Evolutionary conservation across 1,140 invertebrate genomes (phyloP), one percentile per base, ranked within the genome.

Genomic region (Leptinotarsa defecta): DNA sequence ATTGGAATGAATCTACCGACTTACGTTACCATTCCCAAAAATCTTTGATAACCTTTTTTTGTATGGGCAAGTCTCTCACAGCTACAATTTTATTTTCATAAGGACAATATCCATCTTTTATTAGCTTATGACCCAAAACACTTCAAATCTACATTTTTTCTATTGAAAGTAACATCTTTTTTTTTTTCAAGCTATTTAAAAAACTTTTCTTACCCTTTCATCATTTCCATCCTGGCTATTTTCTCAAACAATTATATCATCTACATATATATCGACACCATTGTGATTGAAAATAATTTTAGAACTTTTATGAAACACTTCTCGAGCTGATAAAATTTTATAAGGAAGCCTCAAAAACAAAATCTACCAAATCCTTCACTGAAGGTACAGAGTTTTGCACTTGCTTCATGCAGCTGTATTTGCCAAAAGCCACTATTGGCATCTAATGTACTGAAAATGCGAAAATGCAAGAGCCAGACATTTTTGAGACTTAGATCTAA

Each of bases 331-430:
- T 5, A 49, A 49, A 34, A 86, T 80, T 3, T 83, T 85, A 78
- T 84, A 84, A 13, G 83, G 83, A 11, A 86, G 69, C 24, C 86
- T 76, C 68, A 77, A 78, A 83, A 86, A 68, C 77, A 77, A 77
- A 81, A 88, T 67, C 84, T 77, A 1, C 85, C 87, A 83, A 86
- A 87, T 13, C 86, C 85, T 20, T 86, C 86, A 48, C 78, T 85
- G 79, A 88, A 88, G 48, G 88, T 88, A 27, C 82, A 84, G 4
- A 87, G 74, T 68, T 83, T 74, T 52, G 78, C 79, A 76, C 81
- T 84, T 63, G 85, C 76, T 43, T 86, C 74, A 68, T 78, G 75
- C 34, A 89, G 81, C 62, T 80, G 77, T 43, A 88, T 80, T 74
- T 87, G 84, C 83, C 84, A 87, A 80, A 87, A 87, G 13, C 49